A percentile compares a stretch with the other conserved stretches of the same genome.
Evolutionary conservation across 1,140 invertebrate species (phyloP).

Genomic region (Drosophila sulfurigaster): DNA sequence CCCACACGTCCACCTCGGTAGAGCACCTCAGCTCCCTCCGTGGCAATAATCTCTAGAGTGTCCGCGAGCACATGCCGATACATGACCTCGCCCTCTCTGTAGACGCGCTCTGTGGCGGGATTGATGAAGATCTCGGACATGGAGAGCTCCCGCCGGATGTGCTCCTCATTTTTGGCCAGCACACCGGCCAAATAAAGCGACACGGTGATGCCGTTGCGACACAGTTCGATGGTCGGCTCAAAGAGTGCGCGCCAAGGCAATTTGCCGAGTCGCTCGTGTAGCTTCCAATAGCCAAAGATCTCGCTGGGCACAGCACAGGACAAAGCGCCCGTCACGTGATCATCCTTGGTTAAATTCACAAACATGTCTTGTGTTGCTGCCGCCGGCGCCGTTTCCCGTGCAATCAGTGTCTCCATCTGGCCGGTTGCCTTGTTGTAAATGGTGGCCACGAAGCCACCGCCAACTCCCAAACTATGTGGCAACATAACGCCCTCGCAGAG

Average conservation of each 20-base stretch:
- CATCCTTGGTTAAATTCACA: conserved; percentile 71
- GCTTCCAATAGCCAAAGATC: conserved; percentile 93
- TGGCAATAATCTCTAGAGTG: conserved; percentile 90
- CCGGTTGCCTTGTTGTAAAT: conserved; percentile 89
- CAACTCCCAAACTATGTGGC: conserved; percentile 94
- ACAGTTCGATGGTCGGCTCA: conserved; percentile 91
- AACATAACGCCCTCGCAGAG: conserved; percentile 95
- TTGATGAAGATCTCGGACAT: conserved; percentile 89
- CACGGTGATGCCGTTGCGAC: conserved; percentile 89
- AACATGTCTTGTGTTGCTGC: conserved; percentile 90
- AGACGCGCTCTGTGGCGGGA: conserved; percentile 87
- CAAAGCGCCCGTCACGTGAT: conserved; percentile 86
- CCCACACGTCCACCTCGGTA: conserved; percentile 90
- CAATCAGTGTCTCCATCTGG: conserved; percentile 89
- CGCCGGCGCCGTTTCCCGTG: conserved; percentile 92
- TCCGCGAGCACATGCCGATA: conserved; percentile 89
- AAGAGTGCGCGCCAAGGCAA: conserved; percentile 93
- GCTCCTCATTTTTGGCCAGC: conserved; percentile 86
- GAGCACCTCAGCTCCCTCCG: conserved; percentile 88
- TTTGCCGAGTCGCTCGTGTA: conserved; percentile 91
- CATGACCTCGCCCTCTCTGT: conserved; percentile 89
- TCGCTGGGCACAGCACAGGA: conserved; percentile 96
- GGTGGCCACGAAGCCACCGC: conserved; percentile 94
- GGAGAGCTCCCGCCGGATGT: conserved; percentile 88
- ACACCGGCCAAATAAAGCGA: conserved; percentile 89